Conservation (phyloP, 2,797 vertebrate genomes). For the Melanotaenia trifasciata region DNA sequence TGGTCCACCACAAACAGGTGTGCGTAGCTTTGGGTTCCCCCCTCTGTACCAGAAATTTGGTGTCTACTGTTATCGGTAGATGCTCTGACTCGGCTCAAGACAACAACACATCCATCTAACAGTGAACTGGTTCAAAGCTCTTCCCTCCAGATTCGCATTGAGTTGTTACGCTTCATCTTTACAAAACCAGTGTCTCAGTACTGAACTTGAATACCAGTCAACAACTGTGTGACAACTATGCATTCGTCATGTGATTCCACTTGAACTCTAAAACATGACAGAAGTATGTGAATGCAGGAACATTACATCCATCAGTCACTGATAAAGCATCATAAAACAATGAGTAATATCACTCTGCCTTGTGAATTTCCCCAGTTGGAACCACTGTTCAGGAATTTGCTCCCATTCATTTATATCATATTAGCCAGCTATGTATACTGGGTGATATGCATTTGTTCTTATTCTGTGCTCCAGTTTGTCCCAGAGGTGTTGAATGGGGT, state of each 20-base stretch:
- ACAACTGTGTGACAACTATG: slow-evolving; percentile 8
- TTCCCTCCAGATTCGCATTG: slow-evolving; percentile 21
- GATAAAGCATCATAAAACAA: slow-evolving; percentile 5
- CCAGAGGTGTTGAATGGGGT: neutral
- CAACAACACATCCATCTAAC: slow-evolving; percentile 16
- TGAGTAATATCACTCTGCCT: slow-evolving; percentile 6
- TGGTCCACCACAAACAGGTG: slow-evolving; percentile 85
- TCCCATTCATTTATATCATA: slow-evolving; percentile 2
- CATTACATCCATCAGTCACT: neutral
- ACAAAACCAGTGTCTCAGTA: slow-evolving; percentile 18
- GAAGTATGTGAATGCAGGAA: slow-evolving; percentile 8
- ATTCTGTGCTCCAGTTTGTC: neutral
- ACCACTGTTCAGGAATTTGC: neutral
- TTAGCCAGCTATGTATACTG: neutral
- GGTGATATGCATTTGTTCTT: neutral
- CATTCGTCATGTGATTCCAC: neutral
- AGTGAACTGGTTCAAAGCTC: slow-evolving; percentile 35
- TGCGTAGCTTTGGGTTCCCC: slow-evolving; percentile 90
- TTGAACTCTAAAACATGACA: slow-evolving; percentile 6
- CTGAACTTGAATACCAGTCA: slow-evolving; percentile 26
- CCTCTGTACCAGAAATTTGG: slow-evolving; percentile 81
- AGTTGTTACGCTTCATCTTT: neutral
- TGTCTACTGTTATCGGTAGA: slow-evolving; percentile 88
- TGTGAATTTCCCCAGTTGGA: neutral
- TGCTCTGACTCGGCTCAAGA: neutral